Evolutionary conservation across 2,113 vertebrate species (phyloP).

Genomic region (Malaclemys terrapin): DNA sequence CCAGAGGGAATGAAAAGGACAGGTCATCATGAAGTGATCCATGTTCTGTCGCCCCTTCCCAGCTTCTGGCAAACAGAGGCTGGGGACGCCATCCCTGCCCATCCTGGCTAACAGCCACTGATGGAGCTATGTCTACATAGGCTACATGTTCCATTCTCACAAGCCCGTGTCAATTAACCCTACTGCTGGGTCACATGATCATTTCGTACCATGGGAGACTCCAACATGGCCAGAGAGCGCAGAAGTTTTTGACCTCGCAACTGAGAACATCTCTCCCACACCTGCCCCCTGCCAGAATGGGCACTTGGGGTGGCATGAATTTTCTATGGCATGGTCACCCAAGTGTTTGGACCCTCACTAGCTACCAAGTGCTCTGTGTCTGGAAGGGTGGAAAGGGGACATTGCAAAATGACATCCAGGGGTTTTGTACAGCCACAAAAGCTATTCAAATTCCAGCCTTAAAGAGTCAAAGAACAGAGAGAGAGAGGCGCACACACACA

Average conservation of each 20-base stretch:
- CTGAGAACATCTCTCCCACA: no score
- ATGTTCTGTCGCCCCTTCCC: no score
- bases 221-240: background rate
- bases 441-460: background rate
- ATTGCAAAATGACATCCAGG: background rate
- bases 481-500: no score
- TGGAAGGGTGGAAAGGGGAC: background rate
- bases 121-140: background rate
- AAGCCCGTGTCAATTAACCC: fast-evolving
- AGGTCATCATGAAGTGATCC: no score
- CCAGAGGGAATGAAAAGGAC: no score
- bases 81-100: no score
- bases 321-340: background rate
- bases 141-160: background rate
- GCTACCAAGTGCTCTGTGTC: background rate
- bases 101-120: no score
- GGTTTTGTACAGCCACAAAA: background rate
- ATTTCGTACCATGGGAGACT: background rate
- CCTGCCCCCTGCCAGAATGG: background rate
- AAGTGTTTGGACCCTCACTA: background rate
- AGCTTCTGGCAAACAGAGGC: no score
- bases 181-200: background rate
- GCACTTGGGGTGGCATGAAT: background rate
- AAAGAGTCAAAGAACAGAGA: background rate
- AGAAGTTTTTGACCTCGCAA: background rate